A percentile compares a stretch with the other conserved stretches of the same genome.
These are phyloP conservation scores for Acropora yongei DNA, from an alignment of 64 coral and sea anemone genomes.

Conservation along the genomic window DNA sequence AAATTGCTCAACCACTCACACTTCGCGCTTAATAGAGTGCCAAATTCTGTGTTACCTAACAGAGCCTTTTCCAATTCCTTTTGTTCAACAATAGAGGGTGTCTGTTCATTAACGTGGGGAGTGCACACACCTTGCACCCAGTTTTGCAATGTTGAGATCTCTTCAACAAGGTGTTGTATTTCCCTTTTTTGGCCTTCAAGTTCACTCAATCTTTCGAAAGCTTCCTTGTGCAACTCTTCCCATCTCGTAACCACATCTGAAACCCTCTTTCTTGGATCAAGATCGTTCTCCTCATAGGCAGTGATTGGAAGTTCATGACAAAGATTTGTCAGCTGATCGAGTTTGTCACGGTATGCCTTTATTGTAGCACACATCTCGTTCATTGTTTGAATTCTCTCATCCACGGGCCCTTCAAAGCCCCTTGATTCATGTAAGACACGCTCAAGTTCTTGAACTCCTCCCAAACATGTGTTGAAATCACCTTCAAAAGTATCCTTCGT, in stretches of 20 bases:
- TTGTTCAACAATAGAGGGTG: slow-evolving; percentile 13
- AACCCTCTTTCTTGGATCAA: slow-evolving; percentile 64
- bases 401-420: slow-evolving; percentile 20
- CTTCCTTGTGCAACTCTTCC: slow-evolving; percentile 37
- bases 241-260: slow-evolving; percentile 46
- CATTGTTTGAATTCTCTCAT: slow-evolving; percentile 43
- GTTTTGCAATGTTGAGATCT: slow-evolving; percentile 46
- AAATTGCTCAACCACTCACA: neutral
- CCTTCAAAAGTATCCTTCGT: slow-evolving; percentile 76
- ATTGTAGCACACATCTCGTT: slow-evolving; percentile 64
- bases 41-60: slow-evolving; percentile 17
- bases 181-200: slow-evolving; percentile 39
- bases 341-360: slow-evolving; percentile 50
- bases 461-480: slow-evolving; percentile 37
- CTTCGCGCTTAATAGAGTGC: neutral
- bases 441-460: slow-evolving; percentile 47
- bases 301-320: slow-evolving; percentile 38
- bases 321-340: slow-evolving; percentile 61
- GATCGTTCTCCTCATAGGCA: slow-evolving; percentile 50
- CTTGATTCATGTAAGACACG: neutral
- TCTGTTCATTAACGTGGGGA: neutral
- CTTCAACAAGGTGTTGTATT: slow-evolving; percentile 32
- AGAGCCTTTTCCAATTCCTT: slow-evolving; percentile 51
- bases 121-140: slow-evolving; percentile 2
- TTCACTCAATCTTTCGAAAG: slow-evolving; percentile 18